Evolutionary conservation across 2,888 invertebrate genomes (phyloP).

Genomic region (Apodemia mormo): DNA sequence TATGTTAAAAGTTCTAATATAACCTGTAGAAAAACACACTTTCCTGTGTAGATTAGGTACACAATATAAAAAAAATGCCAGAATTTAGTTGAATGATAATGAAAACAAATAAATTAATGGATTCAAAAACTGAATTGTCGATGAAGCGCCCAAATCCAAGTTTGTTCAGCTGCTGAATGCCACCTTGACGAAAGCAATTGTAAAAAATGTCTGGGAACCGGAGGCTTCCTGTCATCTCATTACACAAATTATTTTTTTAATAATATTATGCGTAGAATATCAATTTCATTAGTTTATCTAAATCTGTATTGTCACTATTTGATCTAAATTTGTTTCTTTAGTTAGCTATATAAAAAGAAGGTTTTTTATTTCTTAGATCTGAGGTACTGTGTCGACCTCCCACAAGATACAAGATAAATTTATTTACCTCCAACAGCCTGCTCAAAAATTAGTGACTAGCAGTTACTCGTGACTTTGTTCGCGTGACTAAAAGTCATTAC

Average conservation of each 20-base stretch:
- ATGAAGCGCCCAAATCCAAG: conserved; percentile 69
- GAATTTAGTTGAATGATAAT: conserved; percentile 38
- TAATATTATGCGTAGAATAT: conserved; percentile 70
- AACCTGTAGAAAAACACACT: too few relatives aligned
- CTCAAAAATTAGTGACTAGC: too few relatives aligned
- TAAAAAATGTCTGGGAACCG: conserved; percentile 58
- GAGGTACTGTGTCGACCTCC: too few relatives aligned
- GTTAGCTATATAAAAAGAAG: too few relatives aligned
- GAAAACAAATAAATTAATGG: conserved; percentile 60
- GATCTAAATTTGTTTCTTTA: neutral
- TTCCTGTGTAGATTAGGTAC: too few relatives aligned
- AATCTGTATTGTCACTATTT: conserved; percentile 56
- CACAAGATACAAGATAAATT: too few relatives aligned
- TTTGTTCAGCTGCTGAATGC: conserved; percentile 68
- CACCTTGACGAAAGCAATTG: conserved; percentile 53
- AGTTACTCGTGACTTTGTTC: too few relatives aligned
- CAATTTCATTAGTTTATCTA: conserved; percentile 63
- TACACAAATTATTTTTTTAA: conserved; percentile 57
- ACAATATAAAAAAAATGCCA: neutral
- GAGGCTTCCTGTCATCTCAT: conserved; percentile 67
- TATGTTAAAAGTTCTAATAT: too few relatives aligned
- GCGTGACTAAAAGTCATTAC: too few relatives aligned
- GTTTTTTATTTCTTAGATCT: too few relatives aligned
- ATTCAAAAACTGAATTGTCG: conserved; percentile 71
- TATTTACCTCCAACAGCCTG: too few relatives aligned